These are phyloP conservation scores for Heloderma charlesbogerti DNA, from an alignment of 2,113 vertebrate genomes.

Conservation along the genomic window DNA sequence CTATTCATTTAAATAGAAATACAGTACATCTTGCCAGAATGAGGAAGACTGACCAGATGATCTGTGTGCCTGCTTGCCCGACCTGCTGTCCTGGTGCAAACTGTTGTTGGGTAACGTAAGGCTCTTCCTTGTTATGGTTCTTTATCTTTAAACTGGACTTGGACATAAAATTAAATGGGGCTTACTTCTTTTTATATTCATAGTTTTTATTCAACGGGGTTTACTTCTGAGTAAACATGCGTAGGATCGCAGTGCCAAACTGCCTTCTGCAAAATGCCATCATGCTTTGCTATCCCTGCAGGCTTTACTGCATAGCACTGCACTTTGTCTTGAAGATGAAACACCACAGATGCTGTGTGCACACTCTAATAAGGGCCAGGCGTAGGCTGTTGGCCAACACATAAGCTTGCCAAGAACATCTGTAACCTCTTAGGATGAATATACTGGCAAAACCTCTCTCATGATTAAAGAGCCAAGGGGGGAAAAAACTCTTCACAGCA, in stretches of 20 bases:
- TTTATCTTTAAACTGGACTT: no score
- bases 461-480: slow-evolving; percentile 2
- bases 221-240: not conserved
- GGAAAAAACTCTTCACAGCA: not conserved
- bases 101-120: no score
- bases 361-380: slow-evolving; percentile 3
- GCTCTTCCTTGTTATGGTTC: no score
- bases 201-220: no score
- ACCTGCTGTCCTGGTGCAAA: no score
- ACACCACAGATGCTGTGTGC: not conserved
- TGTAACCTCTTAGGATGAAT: slow-evolving; percentile 5
- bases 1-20: no score
- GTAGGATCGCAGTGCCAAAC: not conserved
- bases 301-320: not conserved
- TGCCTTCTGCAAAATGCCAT: not conserved
- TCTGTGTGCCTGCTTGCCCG: no score
- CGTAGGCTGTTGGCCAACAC: not conserved
- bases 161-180: not conserved
- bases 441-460: not conserved
- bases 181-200: not conserved
- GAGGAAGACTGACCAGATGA: no score
- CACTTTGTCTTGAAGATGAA: not conserved
- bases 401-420: slow-evolving; percentile 16
- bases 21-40: no score
- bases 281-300: not conserved